Evolutionary conservation across 2,888 invertebrate species (phyloP).

Genomic region (Matsumyia berberina): DNA sequence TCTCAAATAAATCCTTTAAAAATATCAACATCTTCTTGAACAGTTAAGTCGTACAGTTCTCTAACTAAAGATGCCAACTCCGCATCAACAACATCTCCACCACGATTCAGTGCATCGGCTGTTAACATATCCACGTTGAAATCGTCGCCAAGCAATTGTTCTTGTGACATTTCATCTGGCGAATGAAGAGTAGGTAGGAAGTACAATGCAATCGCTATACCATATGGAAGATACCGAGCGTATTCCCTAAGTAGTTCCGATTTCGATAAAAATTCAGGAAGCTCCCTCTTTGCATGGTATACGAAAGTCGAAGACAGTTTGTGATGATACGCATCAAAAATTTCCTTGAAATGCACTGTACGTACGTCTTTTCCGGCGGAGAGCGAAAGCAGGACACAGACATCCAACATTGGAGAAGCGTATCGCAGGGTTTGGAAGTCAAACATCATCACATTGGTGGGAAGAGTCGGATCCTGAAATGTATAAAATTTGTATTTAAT

Average conservation of each 20-base stretch:
- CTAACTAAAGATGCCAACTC: constrained; percentile 81
- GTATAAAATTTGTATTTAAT: neutral
- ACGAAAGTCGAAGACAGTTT: constrained; percentile 77
- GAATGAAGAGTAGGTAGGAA: constrained; percentile 80
- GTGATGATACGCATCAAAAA: constrained; percentile 81
- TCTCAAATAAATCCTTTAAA: constrained; percentile 64
- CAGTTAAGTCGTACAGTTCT: constrained; percentile 80
- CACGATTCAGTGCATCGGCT: constrained; percentile 75
- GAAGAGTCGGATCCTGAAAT: constrained; percentile 75
- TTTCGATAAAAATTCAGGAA: constrained; percentile 81
- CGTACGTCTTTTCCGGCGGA: constrained; percentile 81
- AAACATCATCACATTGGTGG: constrained; percentile 82
- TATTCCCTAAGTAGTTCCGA: constrained; percentile 81
- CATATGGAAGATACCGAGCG: constrained; percentile 79
- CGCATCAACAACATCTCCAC: constrained; percentile 81
- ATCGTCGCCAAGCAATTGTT: constrained; percentile 75
- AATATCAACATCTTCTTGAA: constrained; percentile 78
- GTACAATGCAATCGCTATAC: constrained; percentile 77
- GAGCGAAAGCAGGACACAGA: constrained; percentile 80
- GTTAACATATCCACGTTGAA: constrained; percentile 73
- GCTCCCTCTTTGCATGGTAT: constrained; percentile 48
- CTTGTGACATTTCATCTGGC: constrained; percentile 73
- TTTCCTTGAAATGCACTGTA: constrained; percentile 78
- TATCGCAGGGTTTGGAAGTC: constrained; percentile 83
- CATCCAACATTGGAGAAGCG: constrained; percentile 83